Evolutionary conservation across 35 echinoderm and acorn worm genomes (phyloP).

Genomic region (Ophiothrix spiculata): DNA sequence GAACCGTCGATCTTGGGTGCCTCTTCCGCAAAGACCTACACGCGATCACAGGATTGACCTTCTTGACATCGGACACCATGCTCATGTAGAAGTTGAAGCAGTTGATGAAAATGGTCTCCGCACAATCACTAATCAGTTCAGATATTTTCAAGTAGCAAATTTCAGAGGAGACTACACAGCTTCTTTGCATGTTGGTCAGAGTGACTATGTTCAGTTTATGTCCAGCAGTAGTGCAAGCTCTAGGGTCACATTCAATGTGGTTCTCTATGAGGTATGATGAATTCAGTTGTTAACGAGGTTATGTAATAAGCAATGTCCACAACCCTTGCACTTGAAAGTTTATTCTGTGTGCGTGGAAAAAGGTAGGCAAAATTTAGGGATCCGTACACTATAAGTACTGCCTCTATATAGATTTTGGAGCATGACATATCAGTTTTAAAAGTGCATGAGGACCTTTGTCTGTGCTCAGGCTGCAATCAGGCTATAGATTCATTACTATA

Average conservation of each 20-base stretch:
- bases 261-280: conserved; percentile 81
- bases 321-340: too few relatives aligned
- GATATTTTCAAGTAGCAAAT: conserved; percentile 35
- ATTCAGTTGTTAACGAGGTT: too few relatives aligned
- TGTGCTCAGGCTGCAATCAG: too few relatives aligned
- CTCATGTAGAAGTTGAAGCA: conserved; percentile 73
- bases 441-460: too few relatives aligned
- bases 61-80: conserved; percentile 70
- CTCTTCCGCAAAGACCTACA: conserved; percentile 49
- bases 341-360: too few relatives aligned
- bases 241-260: conserved; percentile 60
- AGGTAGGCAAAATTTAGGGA: too few relatives aligned
- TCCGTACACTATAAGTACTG: too few relatives aligned
- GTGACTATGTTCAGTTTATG: conserved; percentile 27
- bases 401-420: too few relatives aligned
- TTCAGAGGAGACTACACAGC: conserved; percentile 64
- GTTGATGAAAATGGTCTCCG: conserved; percentile 44
- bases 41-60: conserved; percentile 72
- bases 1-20: conserved; percentile 51
- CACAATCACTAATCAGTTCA: neutral
- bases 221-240: conserved; percentile 31
- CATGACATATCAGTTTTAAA: too few relatives aligned
- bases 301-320: too few relatives aligned
- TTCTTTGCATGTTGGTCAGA: conserved; percentile 55
- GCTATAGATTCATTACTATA: too few relatives aligned